Conservation (phyloP, 2,113 vertebrate genomes). For the Sorex fumeus region DNA sequence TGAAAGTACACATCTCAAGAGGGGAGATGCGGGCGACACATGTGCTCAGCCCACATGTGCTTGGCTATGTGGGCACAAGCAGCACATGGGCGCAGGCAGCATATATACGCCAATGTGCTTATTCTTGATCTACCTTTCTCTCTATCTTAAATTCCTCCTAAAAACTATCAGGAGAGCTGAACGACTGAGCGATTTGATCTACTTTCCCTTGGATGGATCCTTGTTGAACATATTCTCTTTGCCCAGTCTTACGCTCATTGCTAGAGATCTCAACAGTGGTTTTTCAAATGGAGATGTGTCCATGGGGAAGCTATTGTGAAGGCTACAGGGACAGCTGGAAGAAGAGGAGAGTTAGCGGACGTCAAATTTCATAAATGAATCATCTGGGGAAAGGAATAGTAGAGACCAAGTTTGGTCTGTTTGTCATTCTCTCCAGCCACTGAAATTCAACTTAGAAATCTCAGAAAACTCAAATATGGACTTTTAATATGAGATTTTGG, state of each 20-base stretch:
- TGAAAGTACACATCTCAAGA: too few species aligned
- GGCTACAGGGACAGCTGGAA: slow-evolving; percentile 20
- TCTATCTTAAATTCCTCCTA: neutral
- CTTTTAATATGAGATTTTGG: neutral
- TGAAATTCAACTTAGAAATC: slow-evolving; percentile 48
- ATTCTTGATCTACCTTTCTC: too few species aligned
- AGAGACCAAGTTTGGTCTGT: slow-evolving; percentile 32
- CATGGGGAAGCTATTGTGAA: neutral
- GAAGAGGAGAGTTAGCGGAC: slow-evolving; percentile 9
- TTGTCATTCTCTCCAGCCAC: slow-evolving; percentile 38
- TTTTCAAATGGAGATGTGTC: too few species aligned
- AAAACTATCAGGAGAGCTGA: neutral
- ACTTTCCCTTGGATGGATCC: neutral
- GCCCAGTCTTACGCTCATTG: neutral
- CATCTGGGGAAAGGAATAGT: slow-evolving; percentile 27
- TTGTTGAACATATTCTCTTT: neutral
- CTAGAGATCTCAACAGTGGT: neutral
- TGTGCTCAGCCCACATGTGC: too few species aligned
- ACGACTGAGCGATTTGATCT: neutral
- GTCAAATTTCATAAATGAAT: slow-evolving; percentile 11
- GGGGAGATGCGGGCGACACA: too few species aligned
- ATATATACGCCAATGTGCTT: too few species aligned
- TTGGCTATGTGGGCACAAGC: too few species aligned
- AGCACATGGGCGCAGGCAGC: too few species aligned
- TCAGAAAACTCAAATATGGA: neutral